Base-by-base conservation (phyloP, 2,113 vertebrate genomes). In the Rhinoptilus africanus region DNA sequence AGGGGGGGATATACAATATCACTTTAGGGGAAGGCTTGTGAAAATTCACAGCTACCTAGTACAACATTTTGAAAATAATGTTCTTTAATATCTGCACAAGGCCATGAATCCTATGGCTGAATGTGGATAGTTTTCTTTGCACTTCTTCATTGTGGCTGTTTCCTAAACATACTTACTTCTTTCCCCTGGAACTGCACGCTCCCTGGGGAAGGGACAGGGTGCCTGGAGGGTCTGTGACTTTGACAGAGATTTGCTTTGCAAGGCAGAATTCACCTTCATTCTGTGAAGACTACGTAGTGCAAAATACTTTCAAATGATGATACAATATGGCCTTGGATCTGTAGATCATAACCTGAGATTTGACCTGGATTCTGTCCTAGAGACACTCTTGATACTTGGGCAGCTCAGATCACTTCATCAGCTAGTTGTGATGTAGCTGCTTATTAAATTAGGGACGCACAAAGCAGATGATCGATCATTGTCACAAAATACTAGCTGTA, bases 401-500 rank as follows among this genome's bases (percentile, higher is more conserved):
- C 51, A 78, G 41, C 64, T 92, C 15, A 32, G 50, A 39, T 78
- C n/a, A 54, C 13, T 81, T 76, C 14, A 60, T 53, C 37, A 57
- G 47, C 60, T 28, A 18, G 50, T 45, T 74, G 34, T 5, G 23
- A 74, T 71, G n/a, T 54, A 78, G 35, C 48, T 89, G 30, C 43
- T 67, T 59, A 22, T 51, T 87, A 50, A 87, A 89, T 50, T 45
- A 63, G 51, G 72, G 35, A 37, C 18, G 4, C 30, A 59, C 4
- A 28, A n/a, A 60, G 22, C 1, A 0, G 21, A 3, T 60, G 16
- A n/a, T 35, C 48, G 45, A 24, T 59, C 0, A 0, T n/a, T 85
- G 51, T 32, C 73, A 77, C 22, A 69, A 64, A 81, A n/a, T 59
- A 15, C 9, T n/a, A 37, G 8, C 37, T 20, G 21, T 39, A 34